These are phyloP conservation scores for Papilio protenor DNA, from an alignment of 2,888 invertebrate species.

Conservation along the genomic window DNA sequence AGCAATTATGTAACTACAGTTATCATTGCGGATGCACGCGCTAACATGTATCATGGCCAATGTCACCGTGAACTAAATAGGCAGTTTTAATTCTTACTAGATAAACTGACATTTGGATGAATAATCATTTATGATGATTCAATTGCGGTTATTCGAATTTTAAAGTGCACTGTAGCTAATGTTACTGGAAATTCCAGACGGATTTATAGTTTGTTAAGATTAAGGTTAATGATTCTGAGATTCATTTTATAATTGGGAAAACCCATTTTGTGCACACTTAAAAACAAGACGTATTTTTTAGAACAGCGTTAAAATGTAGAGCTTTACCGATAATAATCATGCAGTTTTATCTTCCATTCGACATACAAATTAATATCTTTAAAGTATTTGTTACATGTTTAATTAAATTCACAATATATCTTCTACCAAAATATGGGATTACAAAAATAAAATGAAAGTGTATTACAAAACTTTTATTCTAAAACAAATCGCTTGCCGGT, in stretches of 20 bases:
- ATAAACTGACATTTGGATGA: not conserved
- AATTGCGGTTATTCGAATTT: not conserved
- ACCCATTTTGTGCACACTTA: not conserved
- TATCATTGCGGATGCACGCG: not conserved
- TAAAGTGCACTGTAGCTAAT: not conserved
- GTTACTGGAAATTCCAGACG: not conserved
- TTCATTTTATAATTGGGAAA: not conserved
- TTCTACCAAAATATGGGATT: not conserved
- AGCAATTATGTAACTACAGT: not conserved
- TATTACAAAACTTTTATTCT: not conserved
- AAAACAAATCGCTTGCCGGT: not conserved
- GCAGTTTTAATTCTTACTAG: not conserved
- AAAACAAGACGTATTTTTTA: not conserved
- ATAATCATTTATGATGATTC: not conserved
- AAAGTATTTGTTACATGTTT: not conserved
- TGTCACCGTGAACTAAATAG: not conserved
- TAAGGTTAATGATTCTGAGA: not conserved
- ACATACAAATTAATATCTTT: not conserved
- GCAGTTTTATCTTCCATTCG: not conserved
- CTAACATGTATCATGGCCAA: not conserved
- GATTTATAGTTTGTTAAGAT: not conserved
- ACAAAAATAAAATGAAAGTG: not conserved
- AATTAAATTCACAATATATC: not conserved
- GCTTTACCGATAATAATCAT: not conserved
- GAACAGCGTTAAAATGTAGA: not conserved